Evolutionary conservation across 2,113 vertebrate genomes (phyloP).

Genomic region (Aramus guarauna): DNA sequence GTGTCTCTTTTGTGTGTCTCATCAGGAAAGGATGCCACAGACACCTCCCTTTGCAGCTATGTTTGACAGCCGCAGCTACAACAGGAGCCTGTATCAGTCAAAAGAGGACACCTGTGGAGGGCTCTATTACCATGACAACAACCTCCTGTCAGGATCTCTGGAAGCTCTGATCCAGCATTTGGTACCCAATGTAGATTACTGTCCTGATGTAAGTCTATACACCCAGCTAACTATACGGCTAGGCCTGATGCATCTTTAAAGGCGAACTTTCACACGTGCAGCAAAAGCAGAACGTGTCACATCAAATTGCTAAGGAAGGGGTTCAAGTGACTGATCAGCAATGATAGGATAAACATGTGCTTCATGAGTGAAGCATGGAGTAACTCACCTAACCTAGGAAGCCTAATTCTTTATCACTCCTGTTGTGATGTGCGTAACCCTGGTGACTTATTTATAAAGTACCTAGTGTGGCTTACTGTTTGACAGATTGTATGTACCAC

Average conservation of each 20-base stretch:
- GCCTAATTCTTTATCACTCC: neutral
- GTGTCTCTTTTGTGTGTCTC: neutral
- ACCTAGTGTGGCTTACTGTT: neutral
- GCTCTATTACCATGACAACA: slow-evolving; percentile 88
- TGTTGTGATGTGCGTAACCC: neutral
- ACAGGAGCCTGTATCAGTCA: slow-evolving; percentile 84
- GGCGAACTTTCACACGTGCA: neutral
- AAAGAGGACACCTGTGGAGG: slow-evolving; percentile 82
- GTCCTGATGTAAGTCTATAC: slow-evolving; percentile 86
- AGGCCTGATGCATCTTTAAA: neutral
- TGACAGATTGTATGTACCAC: neutral
- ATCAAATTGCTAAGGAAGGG: neutral
- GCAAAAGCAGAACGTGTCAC: neutral
- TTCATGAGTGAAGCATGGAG: neutral
- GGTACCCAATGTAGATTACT: slow-evolving; percentile 89
- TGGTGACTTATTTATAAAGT: neutral
- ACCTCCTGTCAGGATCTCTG: slow-evolving; percentile 89
- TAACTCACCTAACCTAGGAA: neutral
- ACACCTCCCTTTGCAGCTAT: slow-evolving; percentile 84
- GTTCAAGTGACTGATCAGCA: neutral
- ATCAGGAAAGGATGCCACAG: slow-evolving; percentile 90
- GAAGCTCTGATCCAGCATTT: slow-evolving; percentile 93
- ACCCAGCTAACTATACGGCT: neutral
- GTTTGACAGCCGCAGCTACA: slow-evolving; percentile 85
- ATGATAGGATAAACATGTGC: neutral